Evolutionary conservation across 2,797 vertebrate species (phyloP), one percentile per base, ranked within the genome.

Genomic region (Fistularia tabacaria): DNA sequence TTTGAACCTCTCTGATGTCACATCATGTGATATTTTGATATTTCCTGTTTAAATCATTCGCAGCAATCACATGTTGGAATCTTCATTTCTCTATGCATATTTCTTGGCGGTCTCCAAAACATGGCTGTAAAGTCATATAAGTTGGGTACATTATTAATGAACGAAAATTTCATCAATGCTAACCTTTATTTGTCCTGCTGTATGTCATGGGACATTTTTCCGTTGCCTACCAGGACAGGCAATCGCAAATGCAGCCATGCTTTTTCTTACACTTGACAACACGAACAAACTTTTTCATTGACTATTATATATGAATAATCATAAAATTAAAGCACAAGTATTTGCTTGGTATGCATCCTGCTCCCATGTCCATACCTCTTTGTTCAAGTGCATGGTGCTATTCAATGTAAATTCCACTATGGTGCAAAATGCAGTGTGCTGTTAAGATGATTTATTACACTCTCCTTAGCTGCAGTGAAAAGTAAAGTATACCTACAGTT

Each of bases 401-500:
- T 58, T 52, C 38, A 39, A 49, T 10, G 10, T 74, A 55, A 70
- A 72, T 69, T 65, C 51, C 14, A 69, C 15, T 57, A 40, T 44
- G 50, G 57, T 43, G 49, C 36, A 13, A 57, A 46, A 74, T 65
- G 40, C 56, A 58, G 44, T 10, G 12, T 54, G 57, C 49, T 62
- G 48, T 66, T 52, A 69, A 81, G 45, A 61, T 59, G 40, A 67
- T 75, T 79, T 73, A 71, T 69, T 59, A 56, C 1, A 1, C 44
- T 59, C 56, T 67, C 46, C 52, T 54, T 14, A 71, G 62, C 49
- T 62, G 57, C 64, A 68, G 36, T 49, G 60, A 72, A 51, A 46
- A 61, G 53, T 36, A 49, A 38, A 51, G 14, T 48, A 13, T 56
- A 47, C 56, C 48, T 62, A 14, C 67, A 54, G 54, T 63, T 62